A percentile compares a stretch with the other conserved stretches of the same genome.
phyloP scores from a whole-genome alignment of 1,140 invertebrate genomes.

The Euglossa dilemma region DNA sequence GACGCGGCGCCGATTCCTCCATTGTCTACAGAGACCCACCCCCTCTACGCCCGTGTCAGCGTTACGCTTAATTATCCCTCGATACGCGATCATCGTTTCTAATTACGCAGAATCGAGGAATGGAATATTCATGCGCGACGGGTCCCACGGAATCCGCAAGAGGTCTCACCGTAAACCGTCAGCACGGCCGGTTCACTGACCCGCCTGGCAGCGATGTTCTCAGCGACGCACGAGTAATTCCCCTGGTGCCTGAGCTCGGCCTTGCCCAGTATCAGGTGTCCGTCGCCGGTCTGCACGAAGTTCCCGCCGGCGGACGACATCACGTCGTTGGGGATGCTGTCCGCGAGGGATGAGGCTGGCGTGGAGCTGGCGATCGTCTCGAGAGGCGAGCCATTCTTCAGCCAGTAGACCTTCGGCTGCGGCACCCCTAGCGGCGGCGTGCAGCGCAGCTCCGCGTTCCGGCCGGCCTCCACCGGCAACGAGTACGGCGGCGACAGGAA shows the following conservation, averaged over 20 bases:
- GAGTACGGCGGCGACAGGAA: slow-evolving; percentile 93
- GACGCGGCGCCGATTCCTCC: not conserved
- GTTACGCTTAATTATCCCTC: slow-evolving; percentile 4
- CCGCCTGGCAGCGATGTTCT: slow-evolving; percentile 95
- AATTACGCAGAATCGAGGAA: not conserved
- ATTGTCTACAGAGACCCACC: not conserved
- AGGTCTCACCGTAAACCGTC: slow-evolving; percentile 94
- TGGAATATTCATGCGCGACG: slow-evolving; percentile 8
- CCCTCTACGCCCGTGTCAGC: not conserved
- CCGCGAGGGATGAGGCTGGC: slow-evolving; percentile 84
- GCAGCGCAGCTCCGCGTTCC: slow-evolving; percentile 93
- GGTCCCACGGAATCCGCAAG: slow-evolving; percentile 26
- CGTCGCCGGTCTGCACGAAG: slow-evolving; percentile 83
- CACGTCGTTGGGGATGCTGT: slow-evolving; percentile 85
- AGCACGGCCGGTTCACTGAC: slow-evolving; percentile 93
- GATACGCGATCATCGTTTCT: slow-evolving; percentile 8
- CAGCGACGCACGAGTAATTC: slow-evolving; percentile 98
- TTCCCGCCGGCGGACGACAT: slow-evolving; percentile 87
- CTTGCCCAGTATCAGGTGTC: slow-evolving; percentile 94
- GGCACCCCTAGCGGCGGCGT: slow-evolving; percentile 94
- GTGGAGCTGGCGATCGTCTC: slow-evolving; percentile 86
- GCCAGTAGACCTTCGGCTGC: slow-evolving; percentile 91
- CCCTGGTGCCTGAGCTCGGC: slow-evolving; percentile 86
- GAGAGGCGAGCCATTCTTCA: slow-evolving; percentile 88
- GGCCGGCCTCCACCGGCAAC: slow-evolving; percentile 91